Evolutionary conservation across 1,140 invertebrate genomes (phyloP).

Genomic region (Pseudomyrmex cubaensis): DNA sequence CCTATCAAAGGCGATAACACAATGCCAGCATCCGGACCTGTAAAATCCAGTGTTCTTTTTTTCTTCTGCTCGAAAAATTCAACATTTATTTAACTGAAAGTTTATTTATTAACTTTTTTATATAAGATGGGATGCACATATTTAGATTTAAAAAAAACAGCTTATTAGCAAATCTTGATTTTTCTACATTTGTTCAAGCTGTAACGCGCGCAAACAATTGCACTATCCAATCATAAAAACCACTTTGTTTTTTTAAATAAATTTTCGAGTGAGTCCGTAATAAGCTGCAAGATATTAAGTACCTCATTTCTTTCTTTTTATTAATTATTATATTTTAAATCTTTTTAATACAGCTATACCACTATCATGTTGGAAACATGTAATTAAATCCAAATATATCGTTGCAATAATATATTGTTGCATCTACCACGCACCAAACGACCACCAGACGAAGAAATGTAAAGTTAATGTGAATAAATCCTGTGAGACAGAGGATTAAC

Average conservation of each 20-base stretch:
- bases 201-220: background rate
- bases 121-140: background rate
- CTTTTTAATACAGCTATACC: no score
- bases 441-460: slow-evolving; percentile 36
- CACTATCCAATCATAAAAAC: background rate
- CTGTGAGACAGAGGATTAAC: slow-evolving; percentile 51
- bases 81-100: background rate
- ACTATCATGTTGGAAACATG: background rate
- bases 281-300: no score
- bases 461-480: slow-evolving; percentile 50
- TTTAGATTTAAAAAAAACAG: background rate
- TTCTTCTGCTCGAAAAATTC: background rate
- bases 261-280: no score
- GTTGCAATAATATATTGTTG: background rate
- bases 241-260: no score
- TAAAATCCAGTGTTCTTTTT: slow-evolving; percentile 59
- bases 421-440: background rate
- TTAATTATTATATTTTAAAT: no score
- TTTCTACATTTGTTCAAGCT: background rate
- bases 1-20: slow-evolving; percentile 86
- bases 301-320: no score
- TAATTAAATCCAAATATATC: slow-evolving; percentile 5
- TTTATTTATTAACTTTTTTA: background rate
- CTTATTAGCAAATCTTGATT: background rate
- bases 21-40: slow-evolving; percentile 86